Base-by-base conservation (phyloP, 1,140 invertebrate species). In the Drosophila elegans region DNA sequence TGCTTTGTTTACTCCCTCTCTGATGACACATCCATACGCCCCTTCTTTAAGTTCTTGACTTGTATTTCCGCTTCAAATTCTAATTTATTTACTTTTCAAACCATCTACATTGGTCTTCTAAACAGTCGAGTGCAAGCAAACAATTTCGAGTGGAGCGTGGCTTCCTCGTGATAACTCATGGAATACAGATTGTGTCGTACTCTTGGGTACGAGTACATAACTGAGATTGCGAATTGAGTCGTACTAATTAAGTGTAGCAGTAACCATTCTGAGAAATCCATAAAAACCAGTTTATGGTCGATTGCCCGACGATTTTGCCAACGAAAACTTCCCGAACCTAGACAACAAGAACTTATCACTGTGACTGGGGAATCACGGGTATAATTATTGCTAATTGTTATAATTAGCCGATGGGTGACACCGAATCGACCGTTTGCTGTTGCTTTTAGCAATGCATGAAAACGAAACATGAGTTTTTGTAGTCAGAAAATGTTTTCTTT, bases 291-390 rank as follows among this genome's bases (percentile, higher is more conserved):
- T 66, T 56, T 57, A 74, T 59, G 54, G 32, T 9, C 32, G 25
- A 3, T 57, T n/a, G 10, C 21, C 41, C 66, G 67, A 13, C 25
- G 11, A 32, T 56, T 44, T 38, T 32, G 21, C 12, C 34, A 29
- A 16, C 34, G 53, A 66, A 48, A 49, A 21, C 41, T 21, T 16
- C 52, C 68, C 68, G 68, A 71, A 72, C 68, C 68, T 71, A 72
- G 64, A 72, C 68, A 72, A 72, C 25, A 71, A 27, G 36, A 56
- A 60, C 41, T 78, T 80, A 80, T 80, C 77, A 45, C 54, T 16
- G 41, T 11, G 52, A 45, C 36, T 51, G 53, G 3, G n/a, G 11
- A 6, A 9, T 9, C 42, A 29, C 3, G 10, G 38, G 7, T 64
- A 29, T 52, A 68, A 52, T 68, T 68, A 66, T 53, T 52, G 46